phyloP scores from a whole-genome alignment of 1,140 invertebrate species.

The Apis cerana region DNA sequence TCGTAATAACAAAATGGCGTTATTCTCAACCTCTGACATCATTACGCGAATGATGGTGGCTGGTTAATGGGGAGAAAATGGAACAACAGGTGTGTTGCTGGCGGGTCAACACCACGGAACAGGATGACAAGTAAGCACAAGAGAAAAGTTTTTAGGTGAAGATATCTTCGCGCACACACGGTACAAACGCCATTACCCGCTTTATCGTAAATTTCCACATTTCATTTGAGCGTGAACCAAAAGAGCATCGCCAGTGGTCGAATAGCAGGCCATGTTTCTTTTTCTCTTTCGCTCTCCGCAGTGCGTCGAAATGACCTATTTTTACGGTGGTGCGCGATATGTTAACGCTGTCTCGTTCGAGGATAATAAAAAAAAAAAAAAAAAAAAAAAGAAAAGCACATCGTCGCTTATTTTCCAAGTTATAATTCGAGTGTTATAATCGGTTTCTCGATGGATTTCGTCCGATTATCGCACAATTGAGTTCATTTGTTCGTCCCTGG shows the following conservation, averaged over 20 bases:
- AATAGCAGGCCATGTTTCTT: neutral
- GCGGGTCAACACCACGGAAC: neutral
- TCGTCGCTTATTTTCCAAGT: neutral
- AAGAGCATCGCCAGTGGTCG: neutral
- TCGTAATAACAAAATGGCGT: neutral
- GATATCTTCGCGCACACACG: neutral
- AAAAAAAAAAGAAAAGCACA: neutral
- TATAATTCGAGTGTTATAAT: conserved; percentile 28
- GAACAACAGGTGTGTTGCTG: conserved; percentile 55
- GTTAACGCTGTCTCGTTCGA: neutral
- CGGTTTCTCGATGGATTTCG: conserved; percentile 14
- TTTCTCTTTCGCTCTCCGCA: neutral
- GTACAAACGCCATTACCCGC: neutral
- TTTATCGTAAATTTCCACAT: conserved; percentile 18
- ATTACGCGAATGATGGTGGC: conserved; percentile 55
- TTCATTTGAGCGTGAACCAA: conserved; percentile 6
- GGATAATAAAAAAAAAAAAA: neutral
- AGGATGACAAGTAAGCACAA: conserved; percentile 26
- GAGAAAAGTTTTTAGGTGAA: conserved; percentile 22
- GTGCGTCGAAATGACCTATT: conserved; percentile 10
- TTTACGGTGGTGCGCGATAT: neutral
- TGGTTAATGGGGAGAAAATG: conserved; percentile 53
- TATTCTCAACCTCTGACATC: conserved; percentile 30
- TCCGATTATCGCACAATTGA: neutral
- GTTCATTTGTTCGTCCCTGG: neutral